Evolutionary conservation across 2,888 invertebrate genomes (phyloP), one percentile per base, ranked within the genome.

Genomic region (Imbricaverruca yamaguchii): DNA sequence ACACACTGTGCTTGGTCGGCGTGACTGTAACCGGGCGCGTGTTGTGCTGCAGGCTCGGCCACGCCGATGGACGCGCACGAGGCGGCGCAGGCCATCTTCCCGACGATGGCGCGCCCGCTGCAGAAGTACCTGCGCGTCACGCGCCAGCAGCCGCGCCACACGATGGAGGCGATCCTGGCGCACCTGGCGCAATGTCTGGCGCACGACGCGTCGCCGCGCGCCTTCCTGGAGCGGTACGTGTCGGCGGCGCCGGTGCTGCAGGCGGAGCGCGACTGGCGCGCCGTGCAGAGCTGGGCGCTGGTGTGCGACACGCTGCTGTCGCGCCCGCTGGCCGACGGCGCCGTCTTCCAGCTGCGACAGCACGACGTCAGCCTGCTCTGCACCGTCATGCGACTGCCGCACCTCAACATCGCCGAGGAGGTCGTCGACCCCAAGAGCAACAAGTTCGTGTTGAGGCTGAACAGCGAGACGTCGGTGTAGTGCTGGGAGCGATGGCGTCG

Each of bases 41-140:
- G 63, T 56, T 57, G 81, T 65, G 57, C 83, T 84, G 2, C 83
- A 87, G 92, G 93, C 57, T 92, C 94, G 0, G 93, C 94, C 0
- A 91, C 93, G 82, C 93, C 94, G 0, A 92, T 99, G 89, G 96
- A 97, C 86, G 94, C 98, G 0, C 92, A 95, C 85, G 98, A 98
- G 89, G 98, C 98, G 7, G 98, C 98, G 0, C 96, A 97, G 87
- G 96, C 98, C 0, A 96, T 99, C 81, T 98, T 99, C 87, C 98
- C 98, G 3, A 96, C 97, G 11, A 93, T 99, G 90, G 96, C 98
- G 0, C 91, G 97, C 82, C 95, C 98, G 1, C 89, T 99, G 84
- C 98, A 98, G 89, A 98, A 99, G 88, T 99, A 95, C 88, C 89
- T 99, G 82, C 91, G 98, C 15, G 94, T 97, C 4, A 99, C 98